Percentiles rank a stretch among this genome's conserved stretches.
phyloP scores from a whole-genome alignment of 64 coral and sea anemone genomes.

The Montipora capricornis region DNA sequence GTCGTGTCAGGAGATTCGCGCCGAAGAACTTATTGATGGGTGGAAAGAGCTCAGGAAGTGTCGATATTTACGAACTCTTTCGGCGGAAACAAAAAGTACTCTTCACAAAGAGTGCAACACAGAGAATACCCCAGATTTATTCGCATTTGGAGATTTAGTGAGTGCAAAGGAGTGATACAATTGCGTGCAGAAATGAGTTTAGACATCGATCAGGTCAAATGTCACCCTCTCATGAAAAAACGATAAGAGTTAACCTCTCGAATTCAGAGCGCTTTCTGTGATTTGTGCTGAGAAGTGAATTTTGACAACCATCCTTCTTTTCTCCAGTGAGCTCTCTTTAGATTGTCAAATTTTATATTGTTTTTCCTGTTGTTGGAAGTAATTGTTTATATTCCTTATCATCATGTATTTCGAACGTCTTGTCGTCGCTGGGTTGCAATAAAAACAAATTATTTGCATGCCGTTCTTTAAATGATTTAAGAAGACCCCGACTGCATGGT shows the following conservation, averaged over 20 bases:
- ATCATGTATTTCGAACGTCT: too few species aligned
- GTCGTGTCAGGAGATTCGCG: neutral
- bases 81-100: neutral
- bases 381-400: too few species aligned
- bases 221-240: neutral
- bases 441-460: too few species aligned
- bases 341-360: too few species aligned
- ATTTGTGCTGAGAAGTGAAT: too few species aligned
- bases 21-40: neutral
- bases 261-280: neutral
- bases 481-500: too few species aligned
- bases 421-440: too few species aligned
- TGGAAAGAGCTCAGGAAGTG: neutral
- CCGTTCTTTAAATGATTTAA: too few species aligned
- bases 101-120: neutral
- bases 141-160: neutral
- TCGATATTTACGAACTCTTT: slow-evolving; percentile 7
- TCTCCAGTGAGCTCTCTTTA: too few species aligned
- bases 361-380: too few species aligned
- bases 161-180: neutral
- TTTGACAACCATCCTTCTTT: too few species aligned
- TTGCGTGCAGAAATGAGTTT: neutral
- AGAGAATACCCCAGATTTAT: neutral
- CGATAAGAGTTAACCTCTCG: too few species aligned
- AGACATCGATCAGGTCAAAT: neutral